Percentiles rank a stretch among this genome's conserved stretches.
Conservation (phyloP, 2,797 vertebrate species). For the Lophius americanus region DNA sequence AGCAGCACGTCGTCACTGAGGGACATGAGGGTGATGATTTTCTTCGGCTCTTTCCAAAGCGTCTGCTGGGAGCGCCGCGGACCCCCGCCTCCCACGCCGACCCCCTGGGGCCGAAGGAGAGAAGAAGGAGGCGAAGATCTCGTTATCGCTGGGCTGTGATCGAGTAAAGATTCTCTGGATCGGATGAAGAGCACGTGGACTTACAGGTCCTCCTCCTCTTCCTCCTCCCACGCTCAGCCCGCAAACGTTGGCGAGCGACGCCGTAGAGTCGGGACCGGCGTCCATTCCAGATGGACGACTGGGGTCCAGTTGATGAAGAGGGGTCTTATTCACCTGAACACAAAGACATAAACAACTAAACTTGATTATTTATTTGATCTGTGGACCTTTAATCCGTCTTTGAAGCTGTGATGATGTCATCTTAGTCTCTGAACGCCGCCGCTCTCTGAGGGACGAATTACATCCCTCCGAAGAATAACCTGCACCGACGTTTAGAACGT, state of each 20-base stretch:
- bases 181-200: constrained; percentile 44
- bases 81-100: constrained; percentile 88
- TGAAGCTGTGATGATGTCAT: not conserved
- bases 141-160: not conserved
- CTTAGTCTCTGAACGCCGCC: no score
- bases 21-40: constrained; percentile 91
- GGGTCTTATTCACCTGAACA: constrained; percentile 91
- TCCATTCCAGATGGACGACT: constrained; percentile 89
- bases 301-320: constrained; percentile 88
- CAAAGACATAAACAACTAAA: no score
- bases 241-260: constrained; percentile 92
- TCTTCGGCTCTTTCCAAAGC: constrained; percentile 90
- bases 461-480: not conserved
- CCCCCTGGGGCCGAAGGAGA: constrained; percentile 83
- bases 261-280: constrained; percentile 94
- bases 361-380: no score
- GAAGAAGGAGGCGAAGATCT: not conserved
- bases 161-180: not conserved
- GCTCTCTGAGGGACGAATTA: not conserved
- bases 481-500: not conserved
- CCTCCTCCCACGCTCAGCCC: constrained; percentile 83
- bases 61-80: constrained; percentile 91
- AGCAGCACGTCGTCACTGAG: constrained; percentile 91
- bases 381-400: no score
- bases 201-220: constrained; percentile 85